Evolutionary conservation across 2,888 invertebrate species (phyloP), one percentile per base, ranked within the genome.

Genomic region (Dasypogon diadema): DNA sequence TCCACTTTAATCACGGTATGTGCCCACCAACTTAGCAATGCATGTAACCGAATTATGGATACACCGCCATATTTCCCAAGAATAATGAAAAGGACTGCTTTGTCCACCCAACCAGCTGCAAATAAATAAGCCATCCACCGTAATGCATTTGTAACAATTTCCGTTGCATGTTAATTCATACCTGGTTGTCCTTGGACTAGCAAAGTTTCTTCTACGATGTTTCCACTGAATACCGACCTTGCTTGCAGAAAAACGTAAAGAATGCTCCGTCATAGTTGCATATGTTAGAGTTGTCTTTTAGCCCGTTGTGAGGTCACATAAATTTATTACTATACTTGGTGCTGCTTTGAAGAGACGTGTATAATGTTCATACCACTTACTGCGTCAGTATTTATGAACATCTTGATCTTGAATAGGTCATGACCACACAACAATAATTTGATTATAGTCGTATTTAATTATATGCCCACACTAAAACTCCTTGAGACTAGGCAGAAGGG

Each of bases 101-200:
- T 26, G 58, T 58, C 24, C 58, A 14, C 58, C 16, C 30, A 14
- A 30, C 34, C n/a, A 30, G 58, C 26, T 10, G 16, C 58, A 14
- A 58, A 58, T 26, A 58, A 58, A 30, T 58, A 58, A 58, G 26
- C 58, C 58, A 30, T 30, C 58, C 30, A 30, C 16, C 16, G 30
- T 30, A 58, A 14, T 16, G 30, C 14, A 58, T 58, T 58, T 58
- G 30, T 30, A 58, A 58, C 58, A 58, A 58, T 58, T 58, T 58
- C 58, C 58, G 58, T 30, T 58, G 24, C 16, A 58, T 26, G 26
- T 58, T 58, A 58, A 58, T 58, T 58, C 26, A 58, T 16, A 30
- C 58, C 4, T 58, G n/a, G 58, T 58, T n/a, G 58, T 58, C 58
- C 58, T 58, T 58, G 34, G 26, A 14, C 58, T 30, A 58, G 16